A percentile compares a stretch with the other conserved stretches of the same genome.
Conservation (phyloP, 2,797 vertebrate species). For the Gadopsis marmoratus region DNA sequence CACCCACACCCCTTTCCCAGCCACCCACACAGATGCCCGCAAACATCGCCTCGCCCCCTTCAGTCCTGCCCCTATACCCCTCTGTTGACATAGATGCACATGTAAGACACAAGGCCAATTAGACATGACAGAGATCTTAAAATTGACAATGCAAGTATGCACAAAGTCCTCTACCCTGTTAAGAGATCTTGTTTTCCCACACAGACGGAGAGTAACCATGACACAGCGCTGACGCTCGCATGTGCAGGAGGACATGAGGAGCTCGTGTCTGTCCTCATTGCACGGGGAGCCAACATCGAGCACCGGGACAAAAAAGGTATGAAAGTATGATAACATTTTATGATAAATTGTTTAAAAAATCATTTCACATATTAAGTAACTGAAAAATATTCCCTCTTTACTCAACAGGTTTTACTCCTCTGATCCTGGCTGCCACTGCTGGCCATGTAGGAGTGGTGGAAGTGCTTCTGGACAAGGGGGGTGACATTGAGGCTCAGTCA, state of each 20-base stretch:
- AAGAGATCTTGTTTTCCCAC: slow-evolving; percentile 15
- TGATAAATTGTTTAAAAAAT: too few species aligned
- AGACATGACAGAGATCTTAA: neutral
- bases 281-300: slow-evolving; percentile 97
- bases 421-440: slow-evolving; percentile 98
- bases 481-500: slow-evolving; percentile 98
- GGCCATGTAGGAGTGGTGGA: slow-evolving; percentile 99
- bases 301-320: slow-evolving; percentile 99
- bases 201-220: slow-evolving; percentile 99
- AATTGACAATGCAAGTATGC: neutral
- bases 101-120: slow-evolving; percentile 83
- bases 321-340: neutral
- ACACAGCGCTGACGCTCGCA: slow-evolving; percentile 97
- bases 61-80: slow-evolving; percentile 93
- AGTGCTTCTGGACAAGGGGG: slow-evolving; percentile 98
- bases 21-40: slow-evolving; percentile 88
- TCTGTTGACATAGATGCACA: slow-evolving; percentile 99
- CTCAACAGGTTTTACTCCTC: slow-evolving; percentile 93
- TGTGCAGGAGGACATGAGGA: slow-evolving; percentile 98
- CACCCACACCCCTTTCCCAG: slow-evolving; percentile 87
- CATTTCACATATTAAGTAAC: neutral
- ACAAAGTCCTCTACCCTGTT: neutral
- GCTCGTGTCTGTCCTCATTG: slow-evolving; percentile 96
- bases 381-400: neutral
- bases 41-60: slow-evolving; percentile 88